phyloP scores from a whole-genome alignment of 2,888 invertebrate genomes.

The Tenthredo mesomela region DNA sequence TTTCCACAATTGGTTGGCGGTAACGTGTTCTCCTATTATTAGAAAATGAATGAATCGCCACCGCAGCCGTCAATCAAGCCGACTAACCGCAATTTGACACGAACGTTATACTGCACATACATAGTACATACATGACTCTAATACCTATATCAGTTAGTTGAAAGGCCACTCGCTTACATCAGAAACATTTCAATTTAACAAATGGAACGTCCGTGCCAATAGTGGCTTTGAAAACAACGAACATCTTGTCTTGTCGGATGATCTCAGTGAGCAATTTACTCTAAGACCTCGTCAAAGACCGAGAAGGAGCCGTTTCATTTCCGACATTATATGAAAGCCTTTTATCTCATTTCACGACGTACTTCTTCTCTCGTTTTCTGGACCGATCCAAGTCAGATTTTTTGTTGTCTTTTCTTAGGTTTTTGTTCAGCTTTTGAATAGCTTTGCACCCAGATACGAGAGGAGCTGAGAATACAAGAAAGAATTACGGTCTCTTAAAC shows the following conservation, averaged over 20 bases:
- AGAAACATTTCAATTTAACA: constrained; percentile 18
- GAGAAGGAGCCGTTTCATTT: background rate
- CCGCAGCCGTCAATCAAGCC: constrained; percentile 30
- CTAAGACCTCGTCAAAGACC: background rate
- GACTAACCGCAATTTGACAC: constrained; percentile 34
- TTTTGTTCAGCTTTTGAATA: background rate
- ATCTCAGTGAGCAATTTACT: constrained; percentile 23
- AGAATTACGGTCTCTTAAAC: constrained; percentile 1
- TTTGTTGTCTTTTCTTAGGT: background rate
- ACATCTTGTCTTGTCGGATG: constrained; percentile 27
- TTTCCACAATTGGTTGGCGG: background rate
- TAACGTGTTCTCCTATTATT: constrained; percentile 1
- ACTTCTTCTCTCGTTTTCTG: background rate
- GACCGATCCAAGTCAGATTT: background rate
- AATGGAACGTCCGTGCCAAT: background rate
- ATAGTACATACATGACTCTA: background rate
- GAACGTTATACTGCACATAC: background rate
- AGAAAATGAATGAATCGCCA: constrained; percentile 28
- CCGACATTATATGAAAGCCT: background rate
- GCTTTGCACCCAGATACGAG: too few species aligned
- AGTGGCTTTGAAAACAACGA: background rate
- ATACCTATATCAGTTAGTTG: background rate
- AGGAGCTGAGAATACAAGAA: background rate
- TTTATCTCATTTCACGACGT: background rate
- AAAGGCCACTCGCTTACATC: constrained; percentile 39